A percentile compares a stretch with the other conserved stretches of the same genome.
These are phyloP conservation scores for Dicaeum eximium DNA, from an alignment of 2,113 vertebrate genomes.

Conservation along the genomic window DNA sequence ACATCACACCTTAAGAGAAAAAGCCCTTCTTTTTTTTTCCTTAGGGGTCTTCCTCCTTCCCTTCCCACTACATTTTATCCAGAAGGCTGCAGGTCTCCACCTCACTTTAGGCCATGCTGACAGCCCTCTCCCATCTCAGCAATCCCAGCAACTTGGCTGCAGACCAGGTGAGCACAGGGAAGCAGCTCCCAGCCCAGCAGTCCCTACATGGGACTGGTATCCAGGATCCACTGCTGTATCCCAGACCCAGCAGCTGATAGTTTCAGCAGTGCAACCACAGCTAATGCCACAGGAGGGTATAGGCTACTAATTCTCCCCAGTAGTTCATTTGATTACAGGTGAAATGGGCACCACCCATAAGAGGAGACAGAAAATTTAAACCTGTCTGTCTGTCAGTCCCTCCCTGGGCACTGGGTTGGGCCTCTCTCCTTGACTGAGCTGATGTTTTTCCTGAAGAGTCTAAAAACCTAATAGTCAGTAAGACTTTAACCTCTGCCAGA, in stretches of 20 bases:
- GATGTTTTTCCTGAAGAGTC: not conserved
- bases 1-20: not conserved
- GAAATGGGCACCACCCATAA: not conserved
- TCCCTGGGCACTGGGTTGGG: rapidly evolving
- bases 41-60: not conserved
- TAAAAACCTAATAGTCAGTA: not conserved
- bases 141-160: not conserved
- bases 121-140: not conserved
- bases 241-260: not conserved
- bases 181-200: not conserved
- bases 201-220: rapidly evolving
- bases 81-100: not conserved
- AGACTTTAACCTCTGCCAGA: not conserved
- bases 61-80: not conserved
- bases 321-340: not conserved
- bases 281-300: not conserved
- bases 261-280: not conserved
- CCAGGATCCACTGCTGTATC: not conserved
- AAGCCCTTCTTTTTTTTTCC: not conserved
- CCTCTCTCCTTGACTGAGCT: not conserved
- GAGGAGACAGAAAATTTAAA: not conserved
- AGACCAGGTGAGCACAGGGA: not conserved
- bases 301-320: not conserved
- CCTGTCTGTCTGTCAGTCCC: not conserved
- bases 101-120: not conserved